Evolutionary conservation across 2,113 vertebrate genomes (phyloP).

Genomic region (Sceloporus undulatus): DNA sequence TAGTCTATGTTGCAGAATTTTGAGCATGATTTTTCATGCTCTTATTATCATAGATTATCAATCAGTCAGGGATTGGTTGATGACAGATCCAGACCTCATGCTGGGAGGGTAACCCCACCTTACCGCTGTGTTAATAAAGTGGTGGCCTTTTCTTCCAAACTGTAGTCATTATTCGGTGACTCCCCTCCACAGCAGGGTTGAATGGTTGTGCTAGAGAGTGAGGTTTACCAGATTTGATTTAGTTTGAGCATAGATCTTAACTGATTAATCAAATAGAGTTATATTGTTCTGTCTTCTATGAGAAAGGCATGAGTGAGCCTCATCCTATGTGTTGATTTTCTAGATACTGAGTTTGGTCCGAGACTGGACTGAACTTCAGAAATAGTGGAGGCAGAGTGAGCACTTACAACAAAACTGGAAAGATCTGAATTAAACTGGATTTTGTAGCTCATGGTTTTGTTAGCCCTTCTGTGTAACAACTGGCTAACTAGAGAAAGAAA

Average conservation of each 20-base stretch:
- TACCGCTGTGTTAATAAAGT: too few species aligned
- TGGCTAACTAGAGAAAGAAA: neutral
- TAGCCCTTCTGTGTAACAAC: neutral
- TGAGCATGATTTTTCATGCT: too few species aligned
- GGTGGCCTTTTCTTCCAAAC: too few species aligned
- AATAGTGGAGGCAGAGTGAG: too few species aligned
- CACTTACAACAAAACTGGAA: neutral
- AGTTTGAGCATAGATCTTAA: accelerated
- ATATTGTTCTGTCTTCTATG: neutral
- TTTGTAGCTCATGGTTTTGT: neutral
- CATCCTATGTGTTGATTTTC: neutral
- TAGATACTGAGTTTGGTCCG: neutral
- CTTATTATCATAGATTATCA: too few species aligned
- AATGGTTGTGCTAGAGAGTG: neutral
- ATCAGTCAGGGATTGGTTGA: too few species aligned
- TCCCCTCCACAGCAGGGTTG: neutral
- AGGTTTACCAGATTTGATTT: neutral
- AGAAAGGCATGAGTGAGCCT: accelerated
- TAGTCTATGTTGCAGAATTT: too few species aligned
- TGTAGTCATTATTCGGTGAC: too few species aligned
- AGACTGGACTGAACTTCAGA: neutral
- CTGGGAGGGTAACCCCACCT: too few species aligned
- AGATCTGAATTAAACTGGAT: neutral
- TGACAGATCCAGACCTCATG: too few species aligned
- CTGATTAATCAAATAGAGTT: neutral